Percentiles rank a stretch among this genome's conserved stretches.
phyloP scores from a whole-genome alignment of 2,888 invertebrate genomes.

The Mesorhabditis belari region DNA sequence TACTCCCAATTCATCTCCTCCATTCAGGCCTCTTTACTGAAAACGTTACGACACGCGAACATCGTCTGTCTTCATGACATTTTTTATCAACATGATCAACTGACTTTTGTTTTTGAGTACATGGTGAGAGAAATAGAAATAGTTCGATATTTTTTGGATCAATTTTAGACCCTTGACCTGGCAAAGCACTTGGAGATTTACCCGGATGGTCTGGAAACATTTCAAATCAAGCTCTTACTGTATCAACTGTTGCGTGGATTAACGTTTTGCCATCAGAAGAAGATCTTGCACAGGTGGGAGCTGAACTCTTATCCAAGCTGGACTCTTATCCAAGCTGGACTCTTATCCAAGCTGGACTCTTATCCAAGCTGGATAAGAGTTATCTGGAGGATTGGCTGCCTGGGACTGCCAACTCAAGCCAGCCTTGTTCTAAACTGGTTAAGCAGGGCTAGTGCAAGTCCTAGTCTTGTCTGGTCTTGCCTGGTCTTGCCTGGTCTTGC shows the following conservation, averaged over 20 bases:
- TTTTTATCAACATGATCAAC: constrained; percentile 91
- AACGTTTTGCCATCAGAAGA: constrained; percentile 87
- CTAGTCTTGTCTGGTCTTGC: too few relatives aligned
- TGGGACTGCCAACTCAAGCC: too few relatives aligned
- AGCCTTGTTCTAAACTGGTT: too few relatives aligned
- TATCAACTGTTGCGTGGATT: constrained; percentile 93
- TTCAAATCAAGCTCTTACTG: constrained; percentile 78
- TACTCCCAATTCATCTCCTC: constrained; percentile 2
- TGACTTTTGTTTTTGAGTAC: constrained; percentile 99
- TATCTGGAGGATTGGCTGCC: too few relatives aligned
- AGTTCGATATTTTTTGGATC: too few relatives aligned
- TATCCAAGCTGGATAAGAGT: too few relatives aligned
- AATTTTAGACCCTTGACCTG: constrained; percentile 86
- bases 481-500: too few relatives aligned
- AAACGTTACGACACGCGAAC: constrained; percentile 97
- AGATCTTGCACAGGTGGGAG: constrained; percentile 75
- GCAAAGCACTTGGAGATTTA: constrained; percentile 97
- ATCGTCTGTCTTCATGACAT: constrained; percentile 96
- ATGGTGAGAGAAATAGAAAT: too few relatives aligned
- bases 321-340: too few relatives aligned
- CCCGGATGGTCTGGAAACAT: constrained; percentile 83
- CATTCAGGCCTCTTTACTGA: constrained; percentile 76
- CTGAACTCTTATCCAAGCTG: too few relatives aligned
- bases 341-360: too few relatives aligned
- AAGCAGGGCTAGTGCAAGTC: too few relatives aligned